phyloP scores from a whole-genome alignment of 2,113 vertebrate species.

The Stigmatopora argus region DNA sequence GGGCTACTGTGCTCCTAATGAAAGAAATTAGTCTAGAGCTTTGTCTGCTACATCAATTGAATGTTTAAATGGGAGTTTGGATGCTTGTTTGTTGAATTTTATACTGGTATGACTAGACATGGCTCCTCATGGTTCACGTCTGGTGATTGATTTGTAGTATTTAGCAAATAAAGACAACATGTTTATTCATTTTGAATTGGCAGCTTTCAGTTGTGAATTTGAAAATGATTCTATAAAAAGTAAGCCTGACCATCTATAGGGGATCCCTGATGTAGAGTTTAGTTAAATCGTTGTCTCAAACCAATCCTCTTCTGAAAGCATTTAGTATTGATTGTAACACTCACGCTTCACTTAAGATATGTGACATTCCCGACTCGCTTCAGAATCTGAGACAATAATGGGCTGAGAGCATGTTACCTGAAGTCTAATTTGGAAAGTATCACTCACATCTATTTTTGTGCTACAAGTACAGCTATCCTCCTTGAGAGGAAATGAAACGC shows the following conservation, averaged over 20 bases:
- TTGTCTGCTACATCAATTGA: not conserved
- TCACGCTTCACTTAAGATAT: not conserved
- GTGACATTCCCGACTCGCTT: not conserved
- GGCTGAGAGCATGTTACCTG: not conserved
- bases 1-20: too few species aligned
- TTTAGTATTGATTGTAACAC: not conserved
- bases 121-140: not conserved
- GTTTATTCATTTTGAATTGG: too few species aligned
- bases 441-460: constrained; percentile 14
- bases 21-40: not conserved
- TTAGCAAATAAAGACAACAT: too few species aligned
- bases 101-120: not conserved
- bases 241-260: not conserved
- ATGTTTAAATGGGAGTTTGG: not conserved
- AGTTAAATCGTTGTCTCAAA: not conserved
- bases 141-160: not conserved
- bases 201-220: not conserved
- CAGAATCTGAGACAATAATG: not conserved
- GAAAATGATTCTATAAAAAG: not conserved
- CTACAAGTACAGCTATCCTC: not conserved
- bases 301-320: not conserved
- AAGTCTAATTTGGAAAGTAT: constrained; percentile 3
- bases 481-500: constrained; percentile 7
- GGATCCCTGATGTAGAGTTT: not conserved
- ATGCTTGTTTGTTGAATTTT: not conserved